Conservation (phyloP, 2,113 vertebrate genomes). For the Apus apus region DNA sequence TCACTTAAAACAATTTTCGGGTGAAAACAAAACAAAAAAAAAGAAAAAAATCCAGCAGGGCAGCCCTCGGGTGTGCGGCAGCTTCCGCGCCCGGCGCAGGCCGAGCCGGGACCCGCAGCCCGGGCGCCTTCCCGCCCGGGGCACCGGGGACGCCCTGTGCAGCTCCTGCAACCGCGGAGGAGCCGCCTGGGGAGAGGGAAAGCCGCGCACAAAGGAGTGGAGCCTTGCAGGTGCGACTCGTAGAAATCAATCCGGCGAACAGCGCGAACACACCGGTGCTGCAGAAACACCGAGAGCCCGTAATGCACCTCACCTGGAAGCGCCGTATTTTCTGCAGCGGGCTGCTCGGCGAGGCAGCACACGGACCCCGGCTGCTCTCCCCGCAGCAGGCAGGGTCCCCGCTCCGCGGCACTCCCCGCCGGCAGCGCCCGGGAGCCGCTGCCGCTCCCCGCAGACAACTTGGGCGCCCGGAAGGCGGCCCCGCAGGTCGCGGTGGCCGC, state of each 20-base stretch:
- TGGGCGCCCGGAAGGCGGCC: background rate
- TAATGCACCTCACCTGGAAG: background rate
- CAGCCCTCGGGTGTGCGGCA: no score
- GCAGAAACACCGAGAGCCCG: background rate
- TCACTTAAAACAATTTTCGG: background rate
- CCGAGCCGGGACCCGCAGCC: no score
- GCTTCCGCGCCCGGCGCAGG: no score
- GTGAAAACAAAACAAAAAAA: no score
- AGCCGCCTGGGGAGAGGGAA: accelerated
- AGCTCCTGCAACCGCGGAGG: background rate
- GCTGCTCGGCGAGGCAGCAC: background rate
- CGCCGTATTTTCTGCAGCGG: background rate
- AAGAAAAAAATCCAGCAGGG: no score
- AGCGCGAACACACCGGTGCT: background rate
- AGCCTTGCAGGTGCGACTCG: background rate
- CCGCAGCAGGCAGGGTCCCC: background rate
- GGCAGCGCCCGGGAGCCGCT: background rate
- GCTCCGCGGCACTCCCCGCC: background rate
- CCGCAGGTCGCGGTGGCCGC: no score
- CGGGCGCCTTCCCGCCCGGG: no score
- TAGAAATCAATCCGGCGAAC: background rate
- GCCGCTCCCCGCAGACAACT: background rate
- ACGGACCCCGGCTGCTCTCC: background rate
- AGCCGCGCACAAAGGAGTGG: background rate
- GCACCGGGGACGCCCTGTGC: no score